Conservation (phyloP, 2,888 invertebrate genomes). For the Clanis bilineata region DNA sequence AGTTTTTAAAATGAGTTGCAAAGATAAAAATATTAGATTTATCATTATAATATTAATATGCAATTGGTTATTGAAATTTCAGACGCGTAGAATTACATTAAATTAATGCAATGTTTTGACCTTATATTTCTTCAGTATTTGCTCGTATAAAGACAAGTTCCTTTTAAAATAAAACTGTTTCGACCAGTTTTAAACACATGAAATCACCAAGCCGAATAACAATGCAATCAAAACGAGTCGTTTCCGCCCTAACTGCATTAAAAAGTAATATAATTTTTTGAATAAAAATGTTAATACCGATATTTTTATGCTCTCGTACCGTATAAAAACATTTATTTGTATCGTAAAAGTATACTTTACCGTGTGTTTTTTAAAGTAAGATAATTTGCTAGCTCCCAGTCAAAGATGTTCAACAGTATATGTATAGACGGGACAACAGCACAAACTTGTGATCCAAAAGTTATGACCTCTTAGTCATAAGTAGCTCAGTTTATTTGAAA, state of each 20-base stretch:
- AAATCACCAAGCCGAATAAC: neutral
- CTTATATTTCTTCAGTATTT: neutral
- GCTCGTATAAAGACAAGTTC: neutral
- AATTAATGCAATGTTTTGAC: neutral
- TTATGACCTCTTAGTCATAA: too few species aligned
- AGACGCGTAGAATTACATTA: neutral
- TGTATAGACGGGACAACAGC: too few species aligned
- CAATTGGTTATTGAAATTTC: too few species aligned
- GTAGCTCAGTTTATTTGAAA: too few species aligned
- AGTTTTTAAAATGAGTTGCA: too few species aligned
- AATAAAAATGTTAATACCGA: neutral
- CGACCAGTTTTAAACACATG: neutral
- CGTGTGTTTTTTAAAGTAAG: conserved; percentile 24
- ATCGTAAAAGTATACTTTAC: conserved; percentile 24
- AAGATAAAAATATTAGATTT: too few species aligned
- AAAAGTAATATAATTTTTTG: neutral
- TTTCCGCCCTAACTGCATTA: neutral
- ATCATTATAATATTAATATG: too few species aligned
- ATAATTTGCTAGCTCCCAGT: conserved; percentile 29
- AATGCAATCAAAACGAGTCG: neutral
- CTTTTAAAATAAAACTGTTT: neutral
- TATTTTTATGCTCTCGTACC: neutral
- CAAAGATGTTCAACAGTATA: too few species aligned
- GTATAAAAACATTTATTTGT: neutral
- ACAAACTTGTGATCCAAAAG: too few species aligned